A percentile compares a stretch with the other conserved stretches of the same genome.
Evolutionary conservation across 2,113 vertebrate species (phyloP).

Genomic region (Macrotis lagotis): DNA sequence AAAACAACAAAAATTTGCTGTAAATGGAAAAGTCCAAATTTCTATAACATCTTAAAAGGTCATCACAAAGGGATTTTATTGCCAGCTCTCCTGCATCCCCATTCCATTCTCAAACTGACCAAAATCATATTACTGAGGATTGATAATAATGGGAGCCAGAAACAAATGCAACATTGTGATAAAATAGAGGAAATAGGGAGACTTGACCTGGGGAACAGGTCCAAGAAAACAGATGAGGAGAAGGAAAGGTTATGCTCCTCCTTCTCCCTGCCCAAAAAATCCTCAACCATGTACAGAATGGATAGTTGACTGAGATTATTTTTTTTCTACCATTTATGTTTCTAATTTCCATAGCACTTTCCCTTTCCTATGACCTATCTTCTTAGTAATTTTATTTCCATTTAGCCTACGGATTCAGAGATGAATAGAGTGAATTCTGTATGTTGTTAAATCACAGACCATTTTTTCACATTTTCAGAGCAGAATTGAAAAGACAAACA

Average conservation of each 20-base stretch:
- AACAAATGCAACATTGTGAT: neutral
- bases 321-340: slow-evolving; percentile 17
- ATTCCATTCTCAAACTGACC: neutral
- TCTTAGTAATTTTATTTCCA: slow-evolving; percentile 32
- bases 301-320: slow-evolving; percentile 16
- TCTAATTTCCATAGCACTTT: slow-evolving; percentile 20
- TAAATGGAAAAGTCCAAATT: neutral
- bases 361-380: slow-evolving; percentile 26
- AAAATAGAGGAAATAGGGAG: neutral
- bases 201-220: neutral
- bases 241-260: neutral
- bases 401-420: slow-evolving; percentile 27
- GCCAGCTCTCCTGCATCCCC: neutral
- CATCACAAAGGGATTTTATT: neutral
- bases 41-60: neutral
- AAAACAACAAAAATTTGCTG: neutral
- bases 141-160: neutral
- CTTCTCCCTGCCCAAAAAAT: neutral
- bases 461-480: slow-evolving; percentile 39
- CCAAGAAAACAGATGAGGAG: neutral
- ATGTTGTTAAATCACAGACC: slow-evolving; percentile 33
- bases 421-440: slow-evolving; percentile 25
- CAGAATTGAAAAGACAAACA: slow-evolving; percentile 33
- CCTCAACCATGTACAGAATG: neutral
- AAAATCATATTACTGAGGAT: neutral